Evolutionary conservation across 1,140 invertebrate genomes (phyloP), one percentile per base, ranked within the genome.

Genomic region (Drosophila malerkotliana): DNA sequence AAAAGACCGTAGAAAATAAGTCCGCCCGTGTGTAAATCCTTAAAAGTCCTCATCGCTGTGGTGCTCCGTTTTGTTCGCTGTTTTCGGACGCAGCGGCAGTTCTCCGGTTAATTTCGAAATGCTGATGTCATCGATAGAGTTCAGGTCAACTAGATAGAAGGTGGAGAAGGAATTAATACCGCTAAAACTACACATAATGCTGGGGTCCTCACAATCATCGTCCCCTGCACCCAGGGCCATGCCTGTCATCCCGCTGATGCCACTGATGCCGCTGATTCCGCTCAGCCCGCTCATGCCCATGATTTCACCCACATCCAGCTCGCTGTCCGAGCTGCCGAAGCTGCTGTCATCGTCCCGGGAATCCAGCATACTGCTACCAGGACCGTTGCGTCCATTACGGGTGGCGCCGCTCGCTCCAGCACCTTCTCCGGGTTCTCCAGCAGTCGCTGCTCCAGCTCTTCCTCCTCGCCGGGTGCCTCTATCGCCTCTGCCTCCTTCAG

Each of bases 1-100:
- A 32, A 32, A 37, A 12, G 2, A 44, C 15, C 7, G 8, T 15
- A 44, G 41, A 44, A 44, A 44, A 44, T 18, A 44, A 18, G 41
- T 37, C 34, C 34, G 34, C 41, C 41, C 14, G 5, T 8, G 18
- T 47, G 18, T 47, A 47, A 21, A 47, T 47, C 44, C 62, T 44
- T 83, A 92, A 34, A 92, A 92, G 56, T 92, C 91, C 64, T 92
- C 91, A 49, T 92, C 91, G 60, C 91, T 92, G 54, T 90, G 84
- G 34, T 90, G 72, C 37, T 92, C 91, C 44, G 71, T 45, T 30
- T 91, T 91, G 26, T 53, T 90, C 34, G 83, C 81, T 8, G 90
- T 91, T 39, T 91, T 91, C 0, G 84, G 84, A n/a, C 87, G 69
- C 37, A 87, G 26, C 5, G 79, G 83, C 47, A 83, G 49, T 53